These are phyloP conservation scores for Lacerta agilis DNA, from an alignment of 2,797 vertebrate species.

Conservation along the genomic window DNA sequence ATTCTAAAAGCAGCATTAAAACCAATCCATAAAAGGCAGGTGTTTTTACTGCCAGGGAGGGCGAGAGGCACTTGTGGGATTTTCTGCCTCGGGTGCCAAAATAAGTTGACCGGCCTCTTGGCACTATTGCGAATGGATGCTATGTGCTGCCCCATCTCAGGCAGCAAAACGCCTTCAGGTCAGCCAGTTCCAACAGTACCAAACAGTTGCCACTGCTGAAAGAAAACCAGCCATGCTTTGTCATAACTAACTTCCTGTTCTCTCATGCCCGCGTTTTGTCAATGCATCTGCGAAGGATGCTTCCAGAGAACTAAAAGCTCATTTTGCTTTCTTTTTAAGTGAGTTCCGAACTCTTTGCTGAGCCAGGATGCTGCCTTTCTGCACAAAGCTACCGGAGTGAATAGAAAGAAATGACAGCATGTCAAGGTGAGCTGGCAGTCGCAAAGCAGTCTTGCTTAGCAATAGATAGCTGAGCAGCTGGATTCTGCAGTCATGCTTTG, in stretches of 20 bases:
- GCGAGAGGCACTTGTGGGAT: too few relatives aligned
- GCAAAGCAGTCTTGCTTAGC: background rate
- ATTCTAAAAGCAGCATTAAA: too few relatives aligned
- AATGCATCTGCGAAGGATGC: background rate
- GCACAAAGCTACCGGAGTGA: conserved; percentile 8
- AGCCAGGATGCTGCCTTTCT: background rate
- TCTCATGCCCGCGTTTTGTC: conserved; percentile 1
- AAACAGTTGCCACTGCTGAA: background rate
- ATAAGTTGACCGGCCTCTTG: background rate
- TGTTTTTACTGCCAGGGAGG: too few relatives aligned
- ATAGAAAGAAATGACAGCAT: background rate
- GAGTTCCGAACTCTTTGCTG: conserved; percentile 2
- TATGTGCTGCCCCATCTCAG: too few relatives aligned
- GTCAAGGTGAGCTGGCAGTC: background rate
- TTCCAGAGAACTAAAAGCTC: background rate
- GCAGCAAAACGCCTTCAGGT: background rate
- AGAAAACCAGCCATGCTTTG: conserved; percentile 7
- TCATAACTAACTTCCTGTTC: background rate
- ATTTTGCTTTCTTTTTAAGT: background rate
- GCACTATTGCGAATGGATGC: too few relatives aligned
- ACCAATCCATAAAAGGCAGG: too few relatives aligned
- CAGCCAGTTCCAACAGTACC: background rate
- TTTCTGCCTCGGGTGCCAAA: background rate
- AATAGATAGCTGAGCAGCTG: conserved; percentile 11
- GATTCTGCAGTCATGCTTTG: conserved; percentile 4